A percentile compares a stretch with the other conserved stretches of the same genome.
Conservation (phyloP, 2,797 vertebrate species). For the Clamator glandarius region DNA sequence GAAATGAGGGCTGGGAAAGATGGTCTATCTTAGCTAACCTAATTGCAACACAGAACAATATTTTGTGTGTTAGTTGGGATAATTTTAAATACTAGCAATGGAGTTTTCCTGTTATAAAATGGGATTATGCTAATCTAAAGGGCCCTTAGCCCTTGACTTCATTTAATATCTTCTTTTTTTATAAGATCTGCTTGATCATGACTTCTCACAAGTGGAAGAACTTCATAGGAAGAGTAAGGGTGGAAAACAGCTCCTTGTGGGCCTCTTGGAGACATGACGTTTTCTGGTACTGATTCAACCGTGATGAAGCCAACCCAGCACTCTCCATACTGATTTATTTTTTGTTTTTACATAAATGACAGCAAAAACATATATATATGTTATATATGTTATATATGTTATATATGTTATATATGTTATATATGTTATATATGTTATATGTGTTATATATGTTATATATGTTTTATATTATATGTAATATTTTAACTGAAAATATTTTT, state of each 20-base stretch:
- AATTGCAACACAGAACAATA: background rate
- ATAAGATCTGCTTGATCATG: background rate
- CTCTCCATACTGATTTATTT: background rate
- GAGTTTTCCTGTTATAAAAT: background rate
- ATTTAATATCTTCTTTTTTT: background rate
- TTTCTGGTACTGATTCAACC: slow-evolving; percentile 17
- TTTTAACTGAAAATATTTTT: background rate
- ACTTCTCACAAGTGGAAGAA: background rate
- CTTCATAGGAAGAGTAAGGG: background rate
- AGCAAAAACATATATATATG: background rate
- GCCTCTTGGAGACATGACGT: background rate
- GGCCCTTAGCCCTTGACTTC: background rate
- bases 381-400: too few relatives aligned
- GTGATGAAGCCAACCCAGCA: background rate
- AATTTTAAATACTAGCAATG: background rate
- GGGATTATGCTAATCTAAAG: background rate
- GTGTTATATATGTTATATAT: too few relatives aligned
- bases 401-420: too few relatives aligned
- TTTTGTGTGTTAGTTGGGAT: background rate
- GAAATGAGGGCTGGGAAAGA: background rate
- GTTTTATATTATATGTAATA: too few relatives aligned
- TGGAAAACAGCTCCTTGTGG: background rate
- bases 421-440: too few relatives aligned
- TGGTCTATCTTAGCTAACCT: background rate
- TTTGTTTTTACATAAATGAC: background rate